Base-by-base conservation (phyloP, 2,888 invertebrate genomes). In the Melinaea marsaeus region DNA sequence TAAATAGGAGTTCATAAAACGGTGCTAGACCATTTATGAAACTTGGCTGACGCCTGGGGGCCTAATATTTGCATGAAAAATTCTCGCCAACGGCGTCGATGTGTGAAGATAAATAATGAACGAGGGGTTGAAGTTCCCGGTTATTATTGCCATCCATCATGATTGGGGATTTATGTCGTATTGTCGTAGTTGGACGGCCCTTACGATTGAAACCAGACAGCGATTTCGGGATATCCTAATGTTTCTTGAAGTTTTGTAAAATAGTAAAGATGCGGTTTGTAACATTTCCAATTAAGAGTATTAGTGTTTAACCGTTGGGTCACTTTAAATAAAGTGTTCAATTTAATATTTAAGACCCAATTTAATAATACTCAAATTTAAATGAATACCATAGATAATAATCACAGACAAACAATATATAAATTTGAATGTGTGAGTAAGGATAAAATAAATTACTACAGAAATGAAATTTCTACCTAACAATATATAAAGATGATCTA, bases 41-140 rank as follows among this genome's bases (percentile, higher is more conserved):
- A 65, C 63, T 70, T 70, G 68, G 64, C 65, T 71, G 69, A 71
- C 70, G 61, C 68, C 73, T 58, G 65, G 66, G 48, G 64, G 64
- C 66, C 75, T 77, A 76, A 83, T 83, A 82, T 84, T 84, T 84
- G 83, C 81, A 84, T 83, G 83, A 81, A 83, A 84, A 84, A 86
- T 82, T 75, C 75, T 74, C 75, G 75, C 78, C 75, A 73, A 72
- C 72, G 71, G 76, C 74, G 78, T 72, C 76, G 79, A 83, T 82
- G 83, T 83, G 83, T 75, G 81, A 81, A 81, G 77, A 81, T 85
- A 84, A 84, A 85, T 84, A 85, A 85, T 84, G 84, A 77, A 74
- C 66, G 72, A 76, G 77, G 75, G 76, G 72, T 75, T 77, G 76
- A 76, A 66, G 74, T 75, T 78, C 74, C 74, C 75, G 71, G 77